Evolutionary conservation across 2,113 vertebrate species (phyloP).

Genomic region (Coregonus clupeaformis): DNA sequence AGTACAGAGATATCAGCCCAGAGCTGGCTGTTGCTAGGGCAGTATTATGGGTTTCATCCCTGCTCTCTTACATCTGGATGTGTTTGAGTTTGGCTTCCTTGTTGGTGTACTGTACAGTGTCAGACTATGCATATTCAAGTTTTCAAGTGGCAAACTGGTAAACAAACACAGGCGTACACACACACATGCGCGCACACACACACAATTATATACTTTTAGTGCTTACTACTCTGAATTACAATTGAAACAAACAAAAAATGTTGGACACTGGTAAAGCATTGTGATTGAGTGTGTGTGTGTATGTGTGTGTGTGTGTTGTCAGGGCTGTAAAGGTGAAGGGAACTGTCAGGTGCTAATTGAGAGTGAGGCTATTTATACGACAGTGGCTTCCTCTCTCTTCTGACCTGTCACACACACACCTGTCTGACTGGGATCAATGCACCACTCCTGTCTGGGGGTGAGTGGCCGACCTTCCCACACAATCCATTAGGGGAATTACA

Average conservation of each 20-base stretch:
- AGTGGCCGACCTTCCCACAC: conserved; percentile 52
- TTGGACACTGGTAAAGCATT: conserved; percentile 8
- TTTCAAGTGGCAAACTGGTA: too few relatives aligned
- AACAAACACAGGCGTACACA: conserved; percentile 13
- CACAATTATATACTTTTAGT: too few relatives aligned
- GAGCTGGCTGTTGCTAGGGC: neutral
- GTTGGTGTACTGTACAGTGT: too few relatives aligned
- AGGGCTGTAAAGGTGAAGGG: conserved; percentile 16
- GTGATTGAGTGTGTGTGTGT: neutral
- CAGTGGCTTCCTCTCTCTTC: conserved; percentile 17
- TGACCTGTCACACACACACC: conserved; percentile 28
- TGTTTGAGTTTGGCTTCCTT: too few relatives aligned
- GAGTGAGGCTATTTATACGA: conserved; percentile 45
- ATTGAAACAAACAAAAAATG: neutral
- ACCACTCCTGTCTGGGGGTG: conserved; percentile 41
- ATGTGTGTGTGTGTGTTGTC: neutral
- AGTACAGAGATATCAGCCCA: too few relatives aligned
- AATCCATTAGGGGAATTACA: conserved; percentile 61
- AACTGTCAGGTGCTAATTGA: conserved; percentile 36
- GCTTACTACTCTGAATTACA: too few relatives aligned
- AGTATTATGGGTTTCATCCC: neutral
- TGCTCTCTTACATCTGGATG: too few relatives aligned
- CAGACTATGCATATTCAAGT: too few relatives aligned
- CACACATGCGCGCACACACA: conserved; percentile 26
- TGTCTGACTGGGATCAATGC: conserved; percentile 43